Conservation (phyloP, 2,797 vertebrate genomes). For the Ciconia nigra region DNA sequence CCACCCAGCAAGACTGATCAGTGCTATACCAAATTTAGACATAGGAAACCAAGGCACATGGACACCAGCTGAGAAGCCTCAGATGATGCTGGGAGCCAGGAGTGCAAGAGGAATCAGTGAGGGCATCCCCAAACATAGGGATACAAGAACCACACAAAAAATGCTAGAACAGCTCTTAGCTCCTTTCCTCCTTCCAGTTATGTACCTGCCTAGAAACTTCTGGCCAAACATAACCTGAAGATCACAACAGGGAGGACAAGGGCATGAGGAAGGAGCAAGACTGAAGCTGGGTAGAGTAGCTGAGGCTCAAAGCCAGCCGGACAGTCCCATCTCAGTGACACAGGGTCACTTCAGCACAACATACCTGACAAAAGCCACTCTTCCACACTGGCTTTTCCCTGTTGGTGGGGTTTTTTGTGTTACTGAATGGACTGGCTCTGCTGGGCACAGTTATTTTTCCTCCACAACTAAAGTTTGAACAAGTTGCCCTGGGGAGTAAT, state of each 20-base stretch:
- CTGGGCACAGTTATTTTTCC: neutral
- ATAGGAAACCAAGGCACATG: neutral
- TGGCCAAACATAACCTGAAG: neutral
- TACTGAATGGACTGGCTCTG: neutral
- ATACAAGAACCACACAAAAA: neutral
- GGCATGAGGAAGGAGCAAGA: neutral
- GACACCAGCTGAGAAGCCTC: neutral
- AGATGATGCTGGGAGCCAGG: neutral
- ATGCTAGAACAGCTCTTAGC: neutral
- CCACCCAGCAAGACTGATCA: neutral
- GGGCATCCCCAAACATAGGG: accelerated
- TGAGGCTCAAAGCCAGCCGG: neutral
- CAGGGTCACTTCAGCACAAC: neutral
- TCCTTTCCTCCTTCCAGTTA: neutral
- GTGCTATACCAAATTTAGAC: neutral
- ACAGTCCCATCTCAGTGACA: neutral
- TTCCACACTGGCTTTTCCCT: neutral
- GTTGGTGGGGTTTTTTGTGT: neutral
- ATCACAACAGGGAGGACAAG: neutral
- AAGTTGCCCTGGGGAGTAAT: neutral
- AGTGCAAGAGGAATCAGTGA: neutral
- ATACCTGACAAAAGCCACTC: neutral
- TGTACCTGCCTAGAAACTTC: accelerated
- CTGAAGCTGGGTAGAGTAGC: neutral
- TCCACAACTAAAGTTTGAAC: neutral